These are phyloP conservation scores for Oryctolagus cuniculus DNA, from an alignment of 2,113 vertebrate species.

Conservation along the genomic window DNA sequence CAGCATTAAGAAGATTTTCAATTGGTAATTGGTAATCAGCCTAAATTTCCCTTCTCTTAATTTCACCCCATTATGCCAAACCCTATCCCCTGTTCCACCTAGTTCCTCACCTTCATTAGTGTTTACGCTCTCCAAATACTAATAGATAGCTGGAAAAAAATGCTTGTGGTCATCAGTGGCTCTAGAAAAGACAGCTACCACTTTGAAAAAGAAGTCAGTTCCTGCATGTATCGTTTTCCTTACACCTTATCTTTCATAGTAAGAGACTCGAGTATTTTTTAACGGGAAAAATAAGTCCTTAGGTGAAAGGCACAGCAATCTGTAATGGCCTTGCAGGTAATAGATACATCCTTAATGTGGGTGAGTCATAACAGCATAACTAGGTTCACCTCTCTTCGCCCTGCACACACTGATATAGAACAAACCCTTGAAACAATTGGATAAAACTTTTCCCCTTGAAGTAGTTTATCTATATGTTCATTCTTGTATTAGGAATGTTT, in stretches of 20 bases:
- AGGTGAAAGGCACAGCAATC: constrained; percentile 63
- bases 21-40: constrained; percentile 83
- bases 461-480: constrained; percentile 63
- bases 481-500: constrained; percentile 28
- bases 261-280: constrained; percentile 42
- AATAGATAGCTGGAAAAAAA: neutral
- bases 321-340: constrained; percentile 65
- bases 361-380: constrained; percentile 71
- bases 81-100: constrained; percentile 61
- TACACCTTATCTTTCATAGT: constrained; percentile 29
- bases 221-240: neutral
- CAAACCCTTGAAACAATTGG: constrained; percentile 76
- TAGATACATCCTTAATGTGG: constrained; percentile 81
- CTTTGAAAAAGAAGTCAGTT: constrained; percentile 14
- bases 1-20: constrained; percentile 80
- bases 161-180: neutral
- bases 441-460: constrained; percentile 62
- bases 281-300: constrained; percentile 25
- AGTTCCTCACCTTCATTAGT: constrained; percentile 73
- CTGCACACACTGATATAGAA: constrained; percentile 59
- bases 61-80: constrained; percentile 79
- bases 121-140: constrained; percentile 23
- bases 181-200: neutral
- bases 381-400: constrained; percentile 81
- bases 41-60: constrained; percentile 83